Base-by-base conservation (phyloP, 2,888 invertebrate genomes). In the Lepas anatifera region DNA sequence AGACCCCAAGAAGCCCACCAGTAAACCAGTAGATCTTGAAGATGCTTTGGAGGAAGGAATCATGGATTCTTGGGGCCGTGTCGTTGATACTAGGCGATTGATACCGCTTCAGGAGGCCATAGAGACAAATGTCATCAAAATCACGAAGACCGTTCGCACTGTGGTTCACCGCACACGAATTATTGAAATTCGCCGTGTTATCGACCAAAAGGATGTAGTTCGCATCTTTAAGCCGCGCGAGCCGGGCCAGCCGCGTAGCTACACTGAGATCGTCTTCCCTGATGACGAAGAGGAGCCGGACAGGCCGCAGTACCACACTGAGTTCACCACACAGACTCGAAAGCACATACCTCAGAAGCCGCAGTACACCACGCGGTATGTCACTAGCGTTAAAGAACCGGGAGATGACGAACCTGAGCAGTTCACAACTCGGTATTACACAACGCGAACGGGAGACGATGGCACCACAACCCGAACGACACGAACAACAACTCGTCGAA, bases 1-100 rank as follows among this genome's bases (percentile, higher is more conserved):
- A 39, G 92, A 95, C 79, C 88, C 90, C 1, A 85, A 84, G 74
- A 87, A 58, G 10, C 58, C 58, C 8, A 32, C 18, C 35, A 35
- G 29, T 7, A 13, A 16, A 16, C 58, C 35, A 29, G 6, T 58
- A 22, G 35, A 58, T 22, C 22, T 58, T 16, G 58, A 58, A 35
- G 58, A 58, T 8, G 58, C 58, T 16, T 13, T 58, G 22, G 58
- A 58, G 18, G 18, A 18, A 13, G 58, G 58, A 8, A 58, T 35
- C 18, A 32, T 58, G 6, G 58, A 58, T 10, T 10, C 58, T 22
- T 22, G 32, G 16, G 58, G 58, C 18, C 58, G 35, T 22, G 7
- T 58, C 7, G 13, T 58, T 2, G 58, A 58, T 18, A 35, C 22
- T 25, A 22, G 22, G 8, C 32, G n/a, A 2, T 35, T 32, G 22